These are phyloP conservation scores for Pseudotriccus pelzelni DNA, from an alignment of 2,797 vertebrate genomes.

Conservation along the genomic window DNA sequence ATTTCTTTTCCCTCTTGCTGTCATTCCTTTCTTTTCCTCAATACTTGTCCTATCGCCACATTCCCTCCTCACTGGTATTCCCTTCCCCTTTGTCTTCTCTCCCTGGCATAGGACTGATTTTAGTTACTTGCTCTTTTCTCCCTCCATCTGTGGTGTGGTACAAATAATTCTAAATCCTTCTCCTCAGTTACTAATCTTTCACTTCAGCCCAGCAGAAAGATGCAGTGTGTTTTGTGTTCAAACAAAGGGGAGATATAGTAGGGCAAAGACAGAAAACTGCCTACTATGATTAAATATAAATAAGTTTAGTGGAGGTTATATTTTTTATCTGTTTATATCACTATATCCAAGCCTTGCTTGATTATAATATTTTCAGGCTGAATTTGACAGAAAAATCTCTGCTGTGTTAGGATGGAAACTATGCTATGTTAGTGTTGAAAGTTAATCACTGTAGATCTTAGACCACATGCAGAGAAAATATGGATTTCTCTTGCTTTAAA, in stretches of 20 bases:
- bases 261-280: background rate
- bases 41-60: fast-evolving
- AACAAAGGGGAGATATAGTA: background rate
- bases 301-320: background rate
- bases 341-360: background rate
- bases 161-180: background rate
- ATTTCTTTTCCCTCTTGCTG: background rate
- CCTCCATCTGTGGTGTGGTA: background rate
- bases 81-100: background rate
- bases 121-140: background rate
- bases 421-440: background rate
- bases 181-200: background rate
- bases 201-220: background rate
- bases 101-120: background rate
- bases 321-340: background rate
- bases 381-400: background rate
- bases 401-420: background rate
- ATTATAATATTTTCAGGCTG: background rate
- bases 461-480: background rate
- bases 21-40: background rate
- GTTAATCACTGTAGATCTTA: background rate
- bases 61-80: background rate
- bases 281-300: background rate
- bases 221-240: background rate
- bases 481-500: conserved; percentile 12